phyloP scores from a whole-genome alignment of 2,888 invertebrate genomes.

The Amaurobius ferox region DNA sequence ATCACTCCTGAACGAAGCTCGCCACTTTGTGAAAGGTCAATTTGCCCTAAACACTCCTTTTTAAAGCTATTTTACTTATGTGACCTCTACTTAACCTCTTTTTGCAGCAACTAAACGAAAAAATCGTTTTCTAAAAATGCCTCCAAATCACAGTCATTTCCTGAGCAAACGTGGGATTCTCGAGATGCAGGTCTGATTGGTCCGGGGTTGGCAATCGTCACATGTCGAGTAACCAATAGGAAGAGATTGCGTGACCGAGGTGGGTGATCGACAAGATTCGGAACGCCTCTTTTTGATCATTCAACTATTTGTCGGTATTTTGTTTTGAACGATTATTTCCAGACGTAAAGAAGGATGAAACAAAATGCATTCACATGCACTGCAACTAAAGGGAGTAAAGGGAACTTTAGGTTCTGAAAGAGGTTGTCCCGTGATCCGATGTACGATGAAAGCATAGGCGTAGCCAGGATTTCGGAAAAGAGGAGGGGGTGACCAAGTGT shows the following conservation, averaged over 20 bases:
- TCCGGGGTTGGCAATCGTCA: conserved; percentile 25
- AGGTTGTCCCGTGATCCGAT: no score
- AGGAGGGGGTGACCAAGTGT: no score
- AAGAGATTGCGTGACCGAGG: conserved; percentile 52
- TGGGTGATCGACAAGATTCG: conserved; percentile 50
- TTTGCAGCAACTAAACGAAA: conserved; percentile 15
- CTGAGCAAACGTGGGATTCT: conserved; percentile 15
- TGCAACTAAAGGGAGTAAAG: no score
- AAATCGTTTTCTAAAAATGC: conserved; percentile 18
- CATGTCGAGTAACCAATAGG: conserved; percentile 23
- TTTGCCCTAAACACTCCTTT: no score
- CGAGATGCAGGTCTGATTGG: conserved; percentile 12
- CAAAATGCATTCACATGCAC: no score
- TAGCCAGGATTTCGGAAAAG: no score
- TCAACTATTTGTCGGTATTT: not conserved
- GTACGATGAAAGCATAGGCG: no score
- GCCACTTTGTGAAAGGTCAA: no score
- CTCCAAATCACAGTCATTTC: conserved; percentile 48
- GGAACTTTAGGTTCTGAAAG: no score
- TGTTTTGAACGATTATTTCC: no score
- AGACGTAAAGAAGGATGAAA: no score
- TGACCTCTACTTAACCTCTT: conserved; percentile 51
- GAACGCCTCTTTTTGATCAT: conserved; percentile 51
- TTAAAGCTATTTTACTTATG: conserved; percentile 1
- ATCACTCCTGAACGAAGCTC: no score